Percentiles rank a stretch among this genome's conserved stretches.
Conservation (phyloP, 2,797 vertebrate genomes). For the Dallia pectoralis region DNA sequence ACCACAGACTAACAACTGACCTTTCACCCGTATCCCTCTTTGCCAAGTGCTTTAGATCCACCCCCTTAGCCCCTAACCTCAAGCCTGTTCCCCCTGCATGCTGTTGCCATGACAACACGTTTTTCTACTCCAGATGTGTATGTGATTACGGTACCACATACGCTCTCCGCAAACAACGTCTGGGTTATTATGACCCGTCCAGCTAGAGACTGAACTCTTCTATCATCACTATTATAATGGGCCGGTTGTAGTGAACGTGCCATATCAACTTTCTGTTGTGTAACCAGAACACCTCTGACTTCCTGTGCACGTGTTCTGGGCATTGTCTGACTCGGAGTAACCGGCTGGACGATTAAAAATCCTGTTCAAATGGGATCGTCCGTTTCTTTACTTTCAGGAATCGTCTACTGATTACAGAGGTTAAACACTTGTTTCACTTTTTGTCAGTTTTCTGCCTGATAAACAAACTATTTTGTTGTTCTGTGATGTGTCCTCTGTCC, state of each 20-base stretch:
- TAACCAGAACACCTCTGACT: conserved; percentile 69
- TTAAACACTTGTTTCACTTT: neutral
- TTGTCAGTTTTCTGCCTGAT: neutral
- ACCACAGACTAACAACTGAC: conserved; percentile 54
- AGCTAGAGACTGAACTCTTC: conserved; percentile 35
- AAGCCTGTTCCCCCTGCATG: conserved; percentile 51
- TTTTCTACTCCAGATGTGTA: conserved; percentile 77
- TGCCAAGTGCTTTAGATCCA: conserved; percentile 44
- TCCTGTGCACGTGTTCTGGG: conserved; percentile 72
- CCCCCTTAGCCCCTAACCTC: conserved; percentile 13
- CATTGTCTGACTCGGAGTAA: conserved; percentile 58
- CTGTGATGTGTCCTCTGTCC: conserved; percentile 35
- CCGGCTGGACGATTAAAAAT: conserved; percentile 65
- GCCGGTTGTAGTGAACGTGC: conserved; percentile 70
- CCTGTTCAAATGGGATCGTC: conserved; percentile 50
- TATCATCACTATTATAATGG: conserved; percentile 64
- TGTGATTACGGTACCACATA: neutral
- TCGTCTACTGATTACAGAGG: neutral
- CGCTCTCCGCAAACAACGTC: conserved; percentile 36
- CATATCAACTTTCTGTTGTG: conserved; percentile 75
- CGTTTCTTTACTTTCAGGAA: neutral
- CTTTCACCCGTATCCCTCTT: conserved; percentile 28
- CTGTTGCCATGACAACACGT: conserved; percentile 66
- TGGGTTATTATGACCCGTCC: conserved; percentile 18
- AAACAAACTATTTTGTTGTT: conserved; percentile 33